Conservation (phyloP, 2,797 vertebrate genomes). For the Zalophus californianus region DNA sequence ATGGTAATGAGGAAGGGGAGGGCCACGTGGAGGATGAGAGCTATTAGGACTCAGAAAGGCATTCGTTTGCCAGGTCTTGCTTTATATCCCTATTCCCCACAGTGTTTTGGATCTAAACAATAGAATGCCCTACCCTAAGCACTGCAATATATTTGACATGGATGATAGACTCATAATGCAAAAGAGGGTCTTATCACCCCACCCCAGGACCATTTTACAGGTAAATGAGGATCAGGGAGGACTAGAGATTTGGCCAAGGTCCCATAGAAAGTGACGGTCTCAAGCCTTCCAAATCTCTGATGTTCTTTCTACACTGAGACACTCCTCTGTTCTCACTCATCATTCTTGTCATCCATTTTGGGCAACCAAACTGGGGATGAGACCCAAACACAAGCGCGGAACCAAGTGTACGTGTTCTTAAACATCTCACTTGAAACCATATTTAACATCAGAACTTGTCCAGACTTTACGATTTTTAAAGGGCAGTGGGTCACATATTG, state of each 20-base stretch:
- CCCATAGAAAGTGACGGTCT: neutral
- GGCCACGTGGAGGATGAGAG: neutral
- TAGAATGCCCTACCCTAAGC: neutral
- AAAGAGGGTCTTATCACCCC: neutral
- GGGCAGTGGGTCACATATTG: neutral
- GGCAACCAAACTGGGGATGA: neutral
- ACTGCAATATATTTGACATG: too few species aligned
- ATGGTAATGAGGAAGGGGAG: neutral
- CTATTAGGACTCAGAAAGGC: neutral
- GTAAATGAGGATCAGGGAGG: neutral
- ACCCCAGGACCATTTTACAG: neutral
- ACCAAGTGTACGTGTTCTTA: neutral
- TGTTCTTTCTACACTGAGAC: neutral
- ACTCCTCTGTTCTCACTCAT: neutral
- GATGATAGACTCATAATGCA: neutral
- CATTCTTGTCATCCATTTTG: neutral
- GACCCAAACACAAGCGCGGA: neutral
- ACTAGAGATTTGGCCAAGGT: neutral
- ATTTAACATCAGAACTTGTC: neutral
- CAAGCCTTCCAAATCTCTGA: neutral
- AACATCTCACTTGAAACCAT: neutral
- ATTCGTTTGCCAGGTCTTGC: neutral
- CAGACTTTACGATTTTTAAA: neutral
- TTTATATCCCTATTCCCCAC: neutral
- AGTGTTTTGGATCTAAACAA: neutral